Conservation (phyloP, 2,888 invertebrate genomes). For the Epirrita christyi region DNA sequence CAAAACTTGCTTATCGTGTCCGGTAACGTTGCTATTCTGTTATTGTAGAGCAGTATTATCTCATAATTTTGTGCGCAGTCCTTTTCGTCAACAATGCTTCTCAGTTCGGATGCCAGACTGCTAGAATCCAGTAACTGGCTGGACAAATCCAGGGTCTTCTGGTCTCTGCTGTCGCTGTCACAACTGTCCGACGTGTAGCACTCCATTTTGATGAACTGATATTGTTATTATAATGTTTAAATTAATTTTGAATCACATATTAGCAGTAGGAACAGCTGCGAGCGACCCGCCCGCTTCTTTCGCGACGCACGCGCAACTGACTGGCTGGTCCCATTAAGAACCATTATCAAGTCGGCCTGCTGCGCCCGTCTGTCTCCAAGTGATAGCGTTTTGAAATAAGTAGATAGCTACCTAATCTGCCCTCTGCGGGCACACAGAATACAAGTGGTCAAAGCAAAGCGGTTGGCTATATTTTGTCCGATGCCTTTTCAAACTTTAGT, state of each 20-base stretch:
- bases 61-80: constrained; percentile 86
- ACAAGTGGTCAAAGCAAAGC: no score
- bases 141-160: constrained; percentile 88
- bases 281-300: constrained; percentile 43
- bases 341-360: neutral
- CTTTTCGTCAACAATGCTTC: constrained; percentile 86
- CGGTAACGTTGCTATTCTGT: constrained; percentile 90
- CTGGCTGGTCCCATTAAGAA: constrained; percentile 9
- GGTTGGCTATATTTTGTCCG: no score
- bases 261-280: constrained; percentile 43
- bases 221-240: constrained; percentile 38
- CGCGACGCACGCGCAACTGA: constrained; percentile 79
- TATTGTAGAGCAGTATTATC: constrained; percentile 93
- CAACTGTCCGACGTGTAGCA: constrained; percentile 93
- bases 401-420: no score
- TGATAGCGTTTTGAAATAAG: constrained; percentile 19
- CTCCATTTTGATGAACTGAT: constrained; percentile 84
- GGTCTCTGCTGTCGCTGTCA: constrained; percentile 89
- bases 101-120: constrained; percentile 84
- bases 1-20: constrained; percentile 86
- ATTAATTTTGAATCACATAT: constrained; percentile 55
- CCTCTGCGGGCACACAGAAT: no score
- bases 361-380: constrained; percentile 5
- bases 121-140: constrained; percentile 82
- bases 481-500: no score